Evolutionary conservation across 35 echinoderm and acorn worm genomes (phyloP), one percentile per base, ranked within the genome.

Genomic region (Nesometra sesokonis): DNA sequence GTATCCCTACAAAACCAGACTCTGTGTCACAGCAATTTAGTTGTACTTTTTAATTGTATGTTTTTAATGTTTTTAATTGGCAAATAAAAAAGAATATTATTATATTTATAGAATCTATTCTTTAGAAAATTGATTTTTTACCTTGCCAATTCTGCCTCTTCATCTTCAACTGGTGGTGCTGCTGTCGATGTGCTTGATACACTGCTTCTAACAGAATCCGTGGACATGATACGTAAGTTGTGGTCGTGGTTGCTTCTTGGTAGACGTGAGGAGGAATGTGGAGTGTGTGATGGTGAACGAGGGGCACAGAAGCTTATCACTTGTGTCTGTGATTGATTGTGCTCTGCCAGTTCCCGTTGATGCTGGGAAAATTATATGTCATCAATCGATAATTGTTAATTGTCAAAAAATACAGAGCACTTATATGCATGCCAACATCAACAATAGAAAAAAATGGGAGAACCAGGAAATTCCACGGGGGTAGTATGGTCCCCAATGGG

Each of bases 251-350:
- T 36, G 47, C 29, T 40, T 81, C 35, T 32, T 32, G 80, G 11
- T 88, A 33, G 9, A 27, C 29, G 7, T 83, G 52, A 17, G 33
- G 80, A 33, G 30, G 82, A 9, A 46, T 35, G 35, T 31, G n/a
- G 77, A 9, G 34, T 81, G 36, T 30, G 32, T 7, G 57, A 35
- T 21, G 36, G 40, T 36, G 38, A 38, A 30, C 30, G 13, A 8
- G 88, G 88, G 21, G 88, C 79, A 34, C 57, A 77, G 82, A 85
- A 90, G 13, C 82, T 84, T 13, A 90, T 78, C 0, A 29, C 46
- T 3, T 79, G 36, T 3, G 37, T 34, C 34, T 36, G 57, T 30
- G 67, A 83, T 35, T 78, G 67, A 0, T 77, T 76, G 36, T 32
- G 30, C 23, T 80, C 88, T 84, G 76, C 88, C 8, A 77, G 36